Base-by-base conservation (phyloP, 1,140 invertebrate genomes). In the Pseudomyrmex dendroicus region DNA sequence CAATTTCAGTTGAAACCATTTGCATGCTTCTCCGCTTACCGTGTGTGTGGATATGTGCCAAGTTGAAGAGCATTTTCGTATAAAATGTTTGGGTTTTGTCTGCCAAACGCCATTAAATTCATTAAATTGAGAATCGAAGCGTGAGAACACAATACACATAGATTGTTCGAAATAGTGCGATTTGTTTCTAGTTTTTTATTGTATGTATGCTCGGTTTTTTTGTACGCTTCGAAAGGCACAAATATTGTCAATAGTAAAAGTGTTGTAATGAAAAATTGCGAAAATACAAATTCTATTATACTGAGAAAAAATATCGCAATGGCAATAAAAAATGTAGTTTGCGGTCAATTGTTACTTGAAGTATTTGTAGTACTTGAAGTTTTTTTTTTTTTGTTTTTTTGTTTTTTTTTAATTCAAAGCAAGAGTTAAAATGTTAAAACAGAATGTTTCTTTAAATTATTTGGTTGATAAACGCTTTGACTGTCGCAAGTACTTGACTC, bases 41-140 rank as follows among this genome's bases (percentile, higher is more conserved):
- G 7, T 35, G 35, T 35, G 35, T 52, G 77, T 68, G 68, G 25
- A 85, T 83, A 46, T 73, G 48, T 64, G 44, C 46, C 68, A 70
- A 76, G 57, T 68, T 67, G 25, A 57, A 83, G 68, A 83, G 84
- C 80, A 83, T 76, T 85, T 73, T 76, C 80, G 20, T 85, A 72
- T 83, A 61, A 66, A 74, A 72, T 57, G 25, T 62, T 72, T 22
- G 22, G 25, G 50, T 63, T 35, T 35, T 35, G 46, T 44, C 20
- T 48, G 15, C 68, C 64, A 57, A 78, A 57, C 57, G 56, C 15
- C 74, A 78, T 78, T 68, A 68, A 68, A 70, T 78, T 70, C 50
- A 56, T 56, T 77, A 77, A 78, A 57, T 13, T n/a, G 4, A 57
- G 57, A 70, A 68, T 76, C 70, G 15, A 2, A 46, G 57, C 35